Conservation (phyloP, 2,888 invertebrate species). For the Sturmia bella region DNA sequence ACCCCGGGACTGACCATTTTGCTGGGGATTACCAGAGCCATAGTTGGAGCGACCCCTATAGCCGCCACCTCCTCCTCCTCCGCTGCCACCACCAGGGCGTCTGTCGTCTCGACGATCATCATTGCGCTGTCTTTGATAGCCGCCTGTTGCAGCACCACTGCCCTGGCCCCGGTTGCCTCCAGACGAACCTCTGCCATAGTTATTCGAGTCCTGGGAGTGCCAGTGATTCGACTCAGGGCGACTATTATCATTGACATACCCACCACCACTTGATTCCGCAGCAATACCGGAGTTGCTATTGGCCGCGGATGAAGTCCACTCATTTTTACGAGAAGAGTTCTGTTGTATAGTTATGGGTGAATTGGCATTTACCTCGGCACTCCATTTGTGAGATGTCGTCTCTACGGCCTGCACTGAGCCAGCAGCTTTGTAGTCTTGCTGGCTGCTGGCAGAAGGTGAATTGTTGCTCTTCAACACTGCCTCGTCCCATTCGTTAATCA, state of each 20-base stretch:
- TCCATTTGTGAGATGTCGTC: constrained; percentile 73
- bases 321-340: constrained; percentile 73
- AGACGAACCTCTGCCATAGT: constrained; percentile 69
- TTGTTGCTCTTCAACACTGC: constrained; percentile 57
- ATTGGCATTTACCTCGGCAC: constrained; percentile 69
- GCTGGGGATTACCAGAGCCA: constrained; percentile 72
- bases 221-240: constrained; percentile 72
- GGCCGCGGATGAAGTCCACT: constrained; percentile 66
- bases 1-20: constrained; percentile 76
- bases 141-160: constrained; percentile 66
- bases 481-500: constrained; percentile 66
- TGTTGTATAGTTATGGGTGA: constrained; percentile 64
- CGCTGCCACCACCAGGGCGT: constrained; percentile 74
- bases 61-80: constrained; percentile 76
- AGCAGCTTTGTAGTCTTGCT: constrained; percentile 50
- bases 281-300: constrained; percentile 50
- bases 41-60: constrained; percentile 73
- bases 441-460: constrained; percentile 54
- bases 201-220: constrained; percentile 69
- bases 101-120: constrained; percentile 75
- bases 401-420: constrained; percentile 24
- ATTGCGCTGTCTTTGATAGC: constrained; percentile 71
- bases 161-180: constrained; percentile 63
- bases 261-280: constrained; percentile 60
- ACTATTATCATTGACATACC: constrained; percentile 71